Conservation (phyloP, 1,140 invertebrate genomes). For the Apis laboriosa region DNA sequence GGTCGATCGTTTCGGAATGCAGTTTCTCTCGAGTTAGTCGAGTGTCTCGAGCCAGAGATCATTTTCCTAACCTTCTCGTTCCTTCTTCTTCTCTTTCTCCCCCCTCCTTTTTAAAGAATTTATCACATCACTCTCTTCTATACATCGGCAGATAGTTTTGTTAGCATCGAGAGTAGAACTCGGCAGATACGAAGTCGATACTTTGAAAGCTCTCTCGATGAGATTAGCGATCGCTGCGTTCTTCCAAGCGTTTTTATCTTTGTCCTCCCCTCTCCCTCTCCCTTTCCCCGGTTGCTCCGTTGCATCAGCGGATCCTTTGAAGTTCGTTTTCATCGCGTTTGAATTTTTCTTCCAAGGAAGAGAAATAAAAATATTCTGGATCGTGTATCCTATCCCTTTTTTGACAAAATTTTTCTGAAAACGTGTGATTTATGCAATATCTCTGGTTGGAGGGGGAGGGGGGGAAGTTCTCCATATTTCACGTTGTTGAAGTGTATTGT, state of each 20-base stretch:
- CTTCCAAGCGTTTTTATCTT: not conserved
- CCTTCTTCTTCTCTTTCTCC: not conserved
- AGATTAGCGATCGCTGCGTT: slow-evolving; percentile 4
- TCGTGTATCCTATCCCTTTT: not conserved
- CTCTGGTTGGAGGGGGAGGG: not conserved
- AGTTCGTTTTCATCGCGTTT: not conserved
- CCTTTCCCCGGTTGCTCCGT: not conserved
- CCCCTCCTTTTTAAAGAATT: not conserved
- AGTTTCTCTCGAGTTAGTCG: slow-evolving; percentile 35
- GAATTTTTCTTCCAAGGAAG: too few species aligned
- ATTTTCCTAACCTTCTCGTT: not conserved
- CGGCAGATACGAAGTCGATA: not conserved
- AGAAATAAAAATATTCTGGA: too few species aligned
- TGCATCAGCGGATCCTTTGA: not conserved
- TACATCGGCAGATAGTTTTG: too few species aligned
- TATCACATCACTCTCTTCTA: not conserved
- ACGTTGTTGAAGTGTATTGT: not conserved
- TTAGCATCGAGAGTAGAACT: not conserved
- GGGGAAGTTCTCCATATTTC: slow-evolving; percentile 15
- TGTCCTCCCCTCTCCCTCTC: not conserved
- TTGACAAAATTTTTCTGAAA: not conserved
- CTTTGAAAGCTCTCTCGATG: not conserved
- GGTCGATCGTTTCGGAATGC: slow-evolving; percentile 39
- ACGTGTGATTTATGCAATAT: slow-evolving; percentile 11
- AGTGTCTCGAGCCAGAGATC: slow-evolving; percentile 30